Conservation (phyloP, 2,797 vertebrate species). For the Periophthalmus magnuspinnatus region DNA sequence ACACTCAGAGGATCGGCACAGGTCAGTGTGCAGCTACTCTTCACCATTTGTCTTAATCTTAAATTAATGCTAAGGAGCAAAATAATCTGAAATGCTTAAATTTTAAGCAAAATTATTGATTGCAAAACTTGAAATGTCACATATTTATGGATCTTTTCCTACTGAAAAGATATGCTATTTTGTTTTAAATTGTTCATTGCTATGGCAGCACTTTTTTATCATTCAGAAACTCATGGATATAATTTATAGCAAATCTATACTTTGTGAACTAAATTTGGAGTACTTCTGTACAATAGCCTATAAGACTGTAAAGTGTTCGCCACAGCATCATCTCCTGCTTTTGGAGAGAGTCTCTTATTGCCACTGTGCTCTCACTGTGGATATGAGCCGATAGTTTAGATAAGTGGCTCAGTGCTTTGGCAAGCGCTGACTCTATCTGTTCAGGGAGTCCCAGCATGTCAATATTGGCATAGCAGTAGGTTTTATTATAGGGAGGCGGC, state of each 20-base stretch:
- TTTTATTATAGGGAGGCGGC: conserved; percentile 59
- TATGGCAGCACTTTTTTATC: too few relatives aligned
- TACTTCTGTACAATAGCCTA: not conserved
- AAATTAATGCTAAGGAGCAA: too few relatives aligned
- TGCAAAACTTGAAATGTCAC: too few relatives aligned
- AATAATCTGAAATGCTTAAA: too few relatives aligned
- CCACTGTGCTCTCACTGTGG: conserved; percentile 44
- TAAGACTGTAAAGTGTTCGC: conserved; percentile 28
- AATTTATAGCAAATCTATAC: too few relatives aligned
- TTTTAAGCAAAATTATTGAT: too few relatives aligned
- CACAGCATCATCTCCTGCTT: conserved; percentile 23
- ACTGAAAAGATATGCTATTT: too few relatives aligned
- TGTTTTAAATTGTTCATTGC: too few relatives aligned
- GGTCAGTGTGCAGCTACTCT: conserved; percentile 66
- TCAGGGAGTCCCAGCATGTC: conserved; percentile 62
- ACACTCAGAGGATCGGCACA: conserved; percentile 86
- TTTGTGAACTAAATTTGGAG: conserved; percentile 5
- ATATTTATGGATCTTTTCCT: too few relatives aligned
- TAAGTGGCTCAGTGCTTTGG: conserved; percentile 65
- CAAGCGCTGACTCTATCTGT: conserved; percentile 54
- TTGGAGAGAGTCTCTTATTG: conserved; percentile 33
- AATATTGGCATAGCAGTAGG: conserved; percentile 65
- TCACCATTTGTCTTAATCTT: too few relatives aligned
- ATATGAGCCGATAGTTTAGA: conserved; percentile 69
- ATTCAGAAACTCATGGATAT: too few relatives aligned